Base-by-base conservation (phyloP, 2,888 invertebrate species). In the Cylindroiulus punctatus region DNA sequence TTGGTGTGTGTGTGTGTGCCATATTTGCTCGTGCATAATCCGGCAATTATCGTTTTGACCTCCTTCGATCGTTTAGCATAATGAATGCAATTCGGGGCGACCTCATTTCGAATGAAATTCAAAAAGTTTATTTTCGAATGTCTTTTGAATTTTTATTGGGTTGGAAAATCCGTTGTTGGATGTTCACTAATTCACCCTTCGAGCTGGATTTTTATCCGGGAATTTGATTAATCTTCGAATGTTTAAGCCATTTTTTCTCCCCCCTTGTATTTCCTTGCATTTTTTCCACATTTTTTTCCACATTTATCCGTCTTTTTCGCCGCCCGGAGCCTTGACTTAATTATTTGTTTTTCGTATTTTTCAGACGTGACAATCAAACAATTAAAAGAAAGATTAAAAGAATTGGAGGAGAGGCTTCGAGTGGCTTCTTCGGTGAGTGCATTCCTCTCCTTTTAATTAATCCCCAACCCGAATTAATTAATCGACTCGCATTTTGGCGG, bases 331-430 rank as follows among this genome's bases (percentile, higher is more conserved):
- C n/a, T 22, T 26, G 40, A 40, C 22, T 83, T 83, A 83, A 83
- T 83, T 40, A 19, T 30, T 84, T 44, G 17, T 30, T 85, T 44
- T 76, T 44, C 2, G 76, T 81, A 76, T 30, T 86, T 88, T 88
- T 14, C 88, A 89, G 89, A 90, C 87, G 92, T 92, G 88, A 92
- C 92, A 87, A 92, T 93, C 88, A 92, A 92, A 88, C 91, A 91
- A 89, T 89, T 92, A 88, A 90, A 90, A 88, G 92, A 92, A 86
- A 90, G 91, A 88, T 89, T 92, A 57, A 91, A 90, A 88, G 91
- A 91, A 88, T 90, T 91, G 88, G 92, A 92, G 88, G 91, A 91
- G 83, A 90, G 90, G 87, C 89, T 91, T 88, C 92, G 92, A 88
- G 89, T 90, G 42, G 90, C 90, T 22, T 87, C 88, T 84, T 87